These are phyloP conservation scores for Morphnarchus princeps DNA, from an alignment of 2,113 vertebrate species.

Conservation along the genomic window DNA sequence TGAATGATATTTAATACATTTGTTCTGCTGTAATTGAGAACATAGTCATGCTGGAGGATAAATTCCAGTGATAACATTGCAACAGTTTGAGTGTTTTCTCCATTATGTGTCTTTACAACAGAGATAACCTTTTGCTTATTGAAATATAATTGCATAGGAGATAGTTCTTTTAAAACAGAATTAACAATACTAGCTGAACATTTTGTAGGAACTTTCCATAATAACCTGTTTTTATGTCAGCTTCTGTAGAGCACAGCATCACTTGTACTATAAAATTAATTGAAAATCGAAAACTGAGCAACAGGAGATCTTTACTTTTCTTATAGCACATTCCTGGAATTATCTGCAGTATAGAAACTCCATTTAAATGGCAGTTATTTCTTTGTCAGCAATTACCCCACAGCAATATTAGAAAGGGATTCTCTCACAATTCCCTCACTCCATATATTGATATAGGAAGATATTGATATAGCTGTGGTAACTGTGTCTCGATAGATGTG, in stretches of 20 bases:
- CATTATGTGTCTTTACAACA: slow-evolving; percentile 58
- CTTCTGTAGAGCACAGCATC: background rate
- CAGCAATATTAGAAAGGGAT: background rate
- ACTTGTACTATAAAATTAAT: background rate
- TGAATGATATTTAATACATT: slow-evolving; percentile 55
- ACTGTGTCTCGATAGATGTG: background rate
- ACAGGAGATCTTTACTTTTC: background rate
- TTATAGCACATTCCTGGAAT: background rate
- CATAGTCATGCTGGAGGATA: slow-evolving; percentile 15
- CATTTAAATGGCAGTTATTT: background rate
- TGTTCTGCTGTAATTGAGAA: slow-evolving; percentile 57
- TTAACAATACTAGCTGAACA: slow-evolving; percentile 47
- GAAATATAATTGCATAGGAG: slow-evolving; percentile 65
- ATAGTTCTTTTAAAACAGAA: slow-evolving; percentile 63
- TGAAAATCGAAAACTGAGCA: slow-evolving; percentile 1
- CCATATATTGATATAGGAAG: background rate
- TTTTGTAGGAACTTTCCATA: slow-evolving; percentile 48
- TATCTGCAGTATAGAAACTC: background rate
- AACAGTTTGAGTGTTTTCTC: slow-evolving; percentile 47
- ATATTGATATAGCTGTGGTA: background rate
- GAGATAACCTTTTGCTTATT: slow-evolving; percentile 72
- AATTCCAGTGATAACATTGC: slow-evolving; percentile 1
- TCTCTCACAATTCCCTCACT: background rate
- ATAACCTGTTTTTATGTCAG: slow-evolving; percentile 32
- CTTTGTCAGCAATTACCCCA: background rate